Conservation (phyloP, 2,797 vertebrate species). For the Scomberomorus guttatus region DNA sequence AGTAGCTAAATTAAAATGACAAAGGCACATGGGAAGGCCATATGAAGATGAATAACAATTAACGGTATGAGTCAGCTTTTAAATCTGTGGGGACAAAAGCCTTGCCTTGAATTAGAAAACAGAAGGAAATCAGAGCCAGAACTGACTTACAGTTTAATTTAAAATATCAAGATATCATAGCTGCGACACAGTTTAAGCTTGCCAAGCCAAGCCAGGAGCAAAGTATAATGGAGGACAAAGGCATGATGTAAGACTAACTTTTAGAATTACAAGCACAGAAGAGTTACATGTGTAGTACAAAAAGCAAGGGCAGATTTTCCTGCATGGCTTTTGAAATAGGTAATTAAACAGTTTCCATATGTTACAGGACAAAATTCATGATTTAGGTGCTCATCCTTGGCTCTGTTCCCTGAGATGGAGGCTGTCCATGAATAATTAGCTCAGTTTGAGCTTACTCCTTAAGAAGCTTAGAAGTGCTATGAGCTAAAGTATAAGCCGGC, state of each 20-base stretch:
- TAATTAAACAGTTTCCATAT: constrained; percentile 56
- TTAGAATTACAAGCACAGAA: constrained; percentile 15
- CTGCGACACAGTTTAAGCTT: constrained; percentile 38
- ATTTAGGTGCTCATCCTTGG: constrained; percentile 59
- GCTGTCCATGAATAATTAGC: constrained; percentile 82
- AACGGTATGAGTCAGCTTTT: constrained; percentile 62
- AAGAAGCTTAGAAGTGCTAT: constrained; percentile 83
- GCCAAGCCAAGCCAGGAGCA: constrained; percentile 24
- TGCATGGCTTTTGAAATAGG: constrained; percentile 24
- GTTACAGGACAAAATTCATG: constrained; percentile 41
- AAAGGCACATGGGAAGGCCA: constrained; percentile 58
- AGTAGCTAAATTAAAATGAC: constrained; percentile 60
- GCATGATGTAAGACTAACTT: constrained; percentile 16
- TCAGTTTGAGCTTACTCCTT: constrained; percentile 80
- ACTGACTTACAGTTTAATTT: constrained; percentile 50
- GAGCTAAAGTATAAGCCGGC: constrained; percentile 81
- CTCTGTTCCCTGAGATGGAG: constrained; percentile 66
- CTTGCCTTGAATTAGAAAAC: constrained; percentile 51
- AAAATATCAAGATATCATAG: constrained; percentile 66
- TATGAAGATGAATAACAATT: constrained; percentile 65
- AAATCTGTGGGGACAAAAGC: constrained; percentile 45
- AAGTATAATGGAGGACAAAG: constrained; percentile 39
- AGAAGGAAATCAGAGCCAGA: constrained; percentile 53
- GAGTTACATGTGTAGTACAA: not conserved
- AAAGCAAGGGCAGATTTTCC: constrained; percentile 3